Base-by-base conservation (phyloP, 2,888 invertebrate genomes). In the Apamea anceps region DNA sequence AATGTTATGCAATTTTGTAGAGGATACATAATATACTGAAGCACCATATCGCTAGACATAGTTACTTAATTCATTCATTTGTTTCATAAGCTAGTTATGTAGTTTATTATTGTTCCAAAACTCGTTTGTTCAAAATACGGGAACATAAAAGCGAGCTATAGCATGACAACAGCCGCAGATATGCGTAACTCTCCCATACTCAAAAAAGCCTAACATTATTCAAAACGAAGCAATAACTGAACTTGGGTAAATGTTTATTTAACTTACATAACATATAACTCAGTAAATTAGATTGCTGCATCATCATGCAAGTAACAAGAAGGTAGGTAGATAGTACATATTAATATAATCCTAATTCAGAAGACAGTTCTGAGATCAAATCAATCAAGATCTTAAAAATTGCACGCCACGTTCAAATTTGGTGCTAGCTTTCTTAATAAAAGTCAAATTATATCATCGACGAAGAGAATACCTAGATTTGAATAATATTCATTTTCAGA, bases 1-100 rank as follows among this genome's bases (percentile, higher is more conserved):
- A 76, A 80, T 57, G 63, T 63, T 51, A 77, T 57, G 73, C 75
- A 62, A n/a, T 60, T 77, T 78, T 82, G 78, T 76, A 76, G 37
- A 62, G 79, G 51, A 76, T 63, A 75, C 71, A 71, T 62, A 57
- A 28, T 54, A n/a, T 18, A 63, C 15, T 0, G 48, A 63, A 85
- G 73, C 82, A 78, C 66, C 70, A 48, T 80, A 75, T 15, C 37
- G 63, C 72, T 83, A 75, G 28, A 75, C 67, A 72, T 66, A 62
- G 5, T 51, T 37, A 54, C 10, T 67, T 42, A 15, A 15, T 63
- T 28, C 32, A 32, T 57, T 13, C 1, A 42, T 60, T 45, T 32
- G n/a, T 65, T 79, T 71, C n/a, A n/a, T 79, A 65, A 28, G 28
- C 25, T 72, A 72, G 10, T 32, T 72, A 72, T 7, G 42, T 72